Conservation (phyloP, 2,113 vertebrate genomes). For the Urocolius indicus region DNA sequence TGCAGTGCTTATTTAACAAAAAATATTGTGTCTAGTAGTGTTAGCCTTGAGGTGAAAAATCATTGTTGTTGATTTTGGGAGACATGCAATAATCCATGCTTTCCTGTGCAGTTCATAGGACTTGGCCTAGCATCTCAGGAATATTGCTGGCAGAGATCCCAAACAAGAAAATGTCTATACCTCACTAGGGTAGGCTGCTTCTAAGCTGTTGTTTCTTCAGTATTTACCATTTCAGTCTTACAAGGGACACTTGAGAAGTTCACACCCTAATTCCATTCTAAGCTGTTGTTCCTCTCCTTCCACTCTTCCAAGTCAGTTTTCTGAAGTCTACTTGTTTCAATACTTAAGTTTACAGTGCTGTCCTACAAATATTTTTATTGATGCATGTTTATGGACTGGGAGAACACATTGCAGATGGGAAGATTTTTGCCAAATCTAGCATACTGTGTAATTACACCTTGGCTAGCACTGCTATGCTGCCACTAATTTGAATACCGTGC, state of each 20-base stretch:
- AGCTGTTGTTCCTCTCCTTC: not conserved
- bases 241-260: not conserved
- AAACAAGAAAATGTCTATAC: not conserved
- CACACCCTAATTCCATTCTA: not conserved
- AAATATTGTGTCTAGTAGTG: not conserved
- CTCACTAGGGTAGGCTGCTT: not conserved
- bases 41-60: not conserved
- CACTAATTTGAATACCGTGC: not conserved
- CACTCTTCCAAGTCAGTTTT: not conserved
- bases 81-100: not conserved
- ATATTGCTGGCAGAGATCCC: not conserved
- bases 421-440: not conserved
- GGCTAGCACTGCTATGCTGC: not conserved
- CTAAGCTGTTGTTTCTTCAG: not conserved
- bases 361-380: not conserved
- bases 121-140: not conserved
- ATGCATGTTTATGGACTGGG: not conserved
- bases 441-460: not conserved
- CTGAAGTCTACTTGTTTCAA: not conserved
- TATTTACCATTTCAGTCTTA: not conserved
- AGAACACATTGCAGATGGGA: not conserved
- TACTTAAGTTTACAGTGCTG: not conserved
- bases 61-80: not conserved
- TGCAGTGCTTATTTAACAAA: not conserved
- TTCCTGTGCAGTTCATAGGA: fast-evolving